Evolutionary conservation across 2,888 invertebrate genomes (phyloP).

Genomic region (Ommatoiulus sabulosus): DNA sequence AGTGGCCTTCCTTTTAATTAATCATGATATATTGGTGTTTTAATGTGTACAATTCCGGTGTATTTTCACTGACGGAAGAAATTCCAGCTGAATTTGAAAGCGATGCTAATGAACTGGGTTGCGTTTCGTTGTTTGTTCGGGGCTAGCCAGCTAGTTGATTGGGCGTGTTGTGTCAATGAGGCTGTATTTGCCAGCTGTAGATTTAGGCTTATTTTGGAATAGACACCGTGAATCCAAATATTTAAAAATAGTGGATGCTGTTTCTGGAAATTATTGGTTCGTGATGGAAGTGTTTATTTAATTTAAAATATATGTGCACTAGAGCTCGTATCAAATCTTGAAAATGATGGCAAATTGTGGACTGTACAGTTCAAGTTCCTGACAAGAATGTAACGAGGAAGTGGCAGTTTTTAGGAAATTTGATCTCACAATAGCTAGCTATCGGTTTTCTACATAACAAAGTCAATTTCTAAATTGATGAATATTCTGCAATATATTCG

Average conservation of each 20-base stretch:
- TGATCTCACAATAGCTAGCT: neutral
- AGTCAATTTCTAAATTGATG: too few species aligned
- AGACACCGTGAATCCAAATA: neutral
- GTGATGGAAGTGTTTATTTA: neutral
- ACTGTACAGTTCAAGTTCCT: neutral
- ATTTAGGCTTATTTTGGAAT: slow-evolving; percentile 10
- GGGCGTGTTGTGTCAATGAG: slow-evolving; percentile 28
- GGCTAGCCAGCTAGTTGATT: neutral
- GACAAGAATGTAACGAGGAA: slow-evolving; percentile 2
- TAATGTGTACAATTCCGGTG: neutral
- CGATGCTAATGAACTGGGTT: neutral
- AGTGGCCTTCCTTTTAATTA: slow-evolving; percentile 32
- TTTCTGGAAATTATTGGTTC: neutral
- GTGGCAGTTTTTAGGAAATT: neutral
- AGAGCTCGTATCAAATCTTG: neutral
- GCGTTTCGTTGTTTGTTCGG: slow-evolving; percentile 10
- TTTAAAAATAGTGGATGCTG: neutral
- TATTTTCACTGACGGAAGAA: neutral
- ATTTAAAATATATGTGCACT: neutral
- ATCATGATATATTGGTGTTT: neutral
- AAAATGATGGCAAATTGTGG: neutral
- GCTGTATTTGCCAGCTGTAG: neutral
- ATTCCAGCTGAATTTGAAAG: neutral
- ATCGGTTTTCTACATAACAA: too few species aligned
- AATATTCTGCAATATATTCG: too few species aligned